phyloP scores from a whole-genome alignment of 2,113 vertebrate species.

The Steatornis caripensis region DNA sequence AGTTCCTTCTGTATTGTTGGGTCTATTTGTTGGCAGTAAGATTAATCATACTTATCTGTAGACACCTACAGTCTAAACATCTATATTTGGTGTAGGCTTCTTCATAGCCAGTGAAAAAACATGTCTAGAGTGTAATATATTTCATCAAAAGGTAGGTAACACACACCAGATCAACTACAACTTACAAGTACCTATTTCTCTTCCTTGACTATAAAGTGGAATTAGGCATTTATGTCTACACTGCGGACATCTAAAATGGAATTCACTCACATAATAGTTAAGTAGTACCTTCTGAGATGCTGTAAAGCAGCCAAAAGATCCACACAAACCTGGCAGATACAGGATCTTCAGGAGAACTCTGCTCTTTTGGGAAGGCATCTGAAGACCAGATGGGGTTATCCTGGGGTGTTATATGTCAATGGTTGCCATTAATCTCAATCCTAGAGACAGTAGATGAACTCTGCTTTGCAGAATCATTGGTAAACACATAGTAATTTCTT shows the following conservation, averaged over 20 bases:
- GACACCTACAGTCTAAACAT: not conserved
- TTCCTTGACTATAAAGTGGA: not conserved
- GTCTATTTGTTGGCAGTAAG: not conserved
- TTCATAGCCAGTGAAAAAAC: not conserved
- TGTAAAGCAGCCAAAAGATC: not conserved
- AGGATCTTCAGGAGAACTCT: not conserved
- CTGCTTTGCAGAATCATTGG: not conserved
- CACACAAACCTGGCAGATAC: not conserved
- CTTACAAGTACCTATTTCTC: not conserved
- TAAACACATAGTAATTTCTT: not conserved
- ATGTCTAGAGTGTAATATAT: not conserved
- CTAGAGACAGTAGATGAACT: not conserved
- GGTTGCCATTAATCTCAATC: not conserved
- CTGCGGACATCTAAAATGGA: not conserved
- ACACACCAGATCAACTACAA: not conserved
- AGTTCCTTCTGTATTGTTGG: not conserved
- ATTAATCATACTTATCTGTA: not conserved
- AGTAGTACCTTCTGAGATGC: not conserved
- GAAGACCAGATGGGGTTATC: not conserved
- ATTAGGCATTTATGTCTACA: not conserved
- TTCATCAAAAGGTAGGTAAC: not conserved
- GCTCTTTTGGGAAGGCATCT: not conserved
- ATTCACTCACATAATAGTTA: not conserved
- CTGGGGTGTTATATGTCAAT: not conserved
- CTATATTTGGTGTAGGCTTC: not conserved